Evolutionary conservation across 2,888 invertebrate genomes (phyloP), one percentile per base, ranked within the genome.

Genomic region (Malachius bipustulatus): DNA sequence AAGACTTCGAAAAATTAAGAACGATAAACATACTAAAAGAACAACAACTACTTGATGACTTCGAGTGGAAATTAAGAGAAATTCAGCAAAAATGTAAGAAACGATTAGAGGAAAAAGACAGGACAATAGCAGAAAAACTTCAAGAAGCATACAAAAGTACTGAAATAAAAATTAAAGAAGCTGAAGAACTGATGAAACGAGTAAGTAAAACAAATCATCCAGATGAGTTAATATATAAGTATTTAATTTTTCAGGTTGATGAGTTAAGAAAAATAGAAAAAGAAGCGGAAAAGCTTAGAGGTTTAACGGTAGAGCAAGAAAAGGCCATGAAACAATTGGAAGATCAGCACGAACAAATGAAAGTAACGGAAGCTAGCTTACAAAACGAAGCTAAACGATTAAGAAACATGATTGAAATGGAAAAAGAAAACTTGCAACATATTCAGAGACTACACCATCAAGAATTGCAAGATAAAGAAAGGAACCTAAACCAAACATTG

Each of bases 41-140:
- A 32, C 81, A 82, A 50, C 67, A 75, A 38, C 68, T 84, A 51
- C 63, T 84, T 46, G 75, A 77, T 3, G 84, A 85, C 63, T 84
- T 83, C 61, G 84, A 85, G 64, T 85, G 83, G 83, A 82, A 84
- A 63, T 66, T 83, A 56, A 59, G 84, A 26, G 80, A 82, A 57
- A 71, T 83, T 48, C 80, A 83, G 62, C 74, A 74, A 47, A 64
- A 68, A 4, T 79, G 80, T 37, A 72, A 83, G 46, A 69, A 69
- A 44, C 68, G 70, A 47, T 44, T 73, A 14, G 69, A 70, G 41
- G 77, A 78, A 16, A 72, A 73, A 31, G 75, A 75, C 45, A 68
- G 63, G 44, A 65, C 64, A 30, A 70, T 73, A 29, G 68, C 65
- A 37, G 69, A 71, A 62, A 71, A 71, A 16, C 31, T 65, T 6